These are phyloP conservation scores for Zaprionus tsacasi DNA, from an alignment of 1,140 invertebrate genomes.

Conservation along the genomic window DNA sequence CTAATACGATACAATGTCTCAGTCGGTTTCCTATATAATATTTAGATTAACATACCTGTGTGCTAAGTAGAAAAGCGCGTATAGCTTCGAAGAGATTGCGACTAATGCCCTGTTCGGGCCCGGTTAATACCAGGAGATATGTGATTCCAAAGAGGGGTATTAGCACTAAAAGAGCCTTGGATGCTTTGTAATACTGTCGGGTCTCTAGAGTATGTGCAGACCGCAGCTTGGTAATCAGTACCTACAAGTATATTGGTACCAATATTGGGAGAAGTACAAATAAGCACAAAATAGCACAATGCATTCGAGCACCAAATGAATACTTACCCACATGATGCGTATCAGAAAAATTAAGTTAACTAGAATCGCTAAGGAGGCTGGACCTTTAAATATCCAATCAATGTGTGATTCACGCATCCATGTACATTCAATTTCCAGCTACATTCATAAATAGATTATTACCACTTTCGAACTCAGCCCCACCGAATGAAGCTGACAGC, in stretches of 20 bases:
- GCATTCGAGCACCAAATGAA: neutral
- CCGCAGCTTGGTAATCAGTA: conserved; percentile 95
- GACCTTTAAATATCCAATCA: conserved; percentile 93
- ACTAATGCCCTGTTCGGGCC: conserved; percentile 88
- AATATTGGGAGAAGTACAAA: conserved; percentile 1
- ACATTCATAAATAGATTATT: conserved; percentile 10
- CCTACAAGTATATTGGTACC: conserved; percentile 85
- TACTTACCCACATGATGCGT: conserved; percentile 96
- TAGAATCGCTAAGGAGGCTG: conserved; percentile 89
- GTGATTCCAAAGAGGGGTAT: conserved; percentile 95
- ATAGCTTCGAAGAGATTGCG: conserved; percentile 88
- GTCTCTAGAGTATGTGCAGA: conserved; percentile 94
- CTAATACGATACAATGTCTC: conserved; percentile 37
- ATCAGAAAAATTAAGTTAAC: conserved; percentile 94
- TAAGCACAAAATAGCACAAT: neutral
- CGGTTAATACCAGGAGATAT: conserved; percentile 91
- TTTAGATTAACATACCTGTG: conserved; percentile 87
- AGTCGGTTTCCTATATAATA: neutral
- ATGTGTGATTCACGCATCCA: conserved; percentile 90
- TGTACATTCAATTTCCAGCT: conserved; percentile 86
- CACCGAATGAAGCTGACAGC: neutral
- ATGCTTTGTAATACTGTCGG: conserved; percentile 94
- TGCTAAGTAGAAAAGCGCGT: conserved; percentile 91
- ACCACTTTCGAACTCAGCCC: neutral
- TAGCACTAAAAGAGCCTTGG: conserved; percentile 93